phyloP scores from a whole-genome alignment of 2,888 invertebrate genomes.

The Thymelicus acteon region DNA sequence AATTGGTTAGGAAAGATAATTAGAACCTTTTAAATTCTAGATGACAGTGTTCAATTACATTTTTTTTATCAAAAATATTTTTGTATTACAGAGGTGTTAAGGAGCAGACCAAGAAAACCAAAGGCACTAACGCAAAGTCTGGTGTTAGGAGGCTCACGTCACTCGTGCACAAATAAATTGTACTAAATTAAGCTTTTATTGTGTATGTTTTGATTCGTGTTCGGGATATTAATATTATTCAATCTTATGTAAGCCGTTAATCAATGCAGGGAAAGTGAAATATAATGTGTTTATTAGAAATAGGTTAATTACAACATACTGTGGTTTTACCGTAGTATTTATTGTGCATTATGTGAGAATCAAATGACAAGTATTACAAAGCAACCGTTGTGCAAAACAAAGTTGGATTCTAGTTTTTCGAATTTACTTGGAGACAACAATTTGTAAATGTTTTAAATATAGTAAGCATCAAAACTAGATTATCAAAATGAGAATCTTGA shows the following conservation, averaged over 20 bases:
- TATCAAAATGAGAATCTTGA: too few relatives aligned
- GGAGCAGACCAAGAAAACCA: conserved; percentile 79
- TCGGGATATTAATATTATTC: conserved; percentile 38
- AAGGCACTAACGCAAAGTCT: conserved; percentile 68
- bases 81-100: conserved; percentile 71
- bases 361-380: neutral
- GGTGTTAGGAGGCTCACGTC: conserved; percentile 75
- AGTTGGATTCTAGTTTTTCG: too few relatives aligned
- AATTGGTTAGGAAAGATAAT: too few relatives aligned
- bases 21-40: too few relatives aligned
- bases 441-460: too few relatives aligned
- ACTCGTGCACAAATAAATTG: conserved; percentile 73
- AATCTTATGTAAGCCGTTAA: conserved; percentile 28
- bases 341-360: neutral
- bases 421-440: too few relatives aligned
- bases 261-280: conserved; percentile 32
- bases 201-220: conserved; percentile 35
- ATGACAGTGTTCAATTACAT: too few relatives aligned
- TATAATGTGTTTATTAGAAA: conserved; percentile 30
- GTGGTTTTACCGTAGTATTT: neutral
- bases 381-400: neutral
- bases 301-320: neutral
- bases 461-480: neutral
- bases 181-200: conserved; percentile 37
- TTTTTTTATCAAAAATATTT: neutral